Percentiles rank a stretch among this genome's conserved stretches.
phyloP scores from a whole-genome alignment of 2,888 invertebrate genomes.

The Himalopsyche japonica region DNA sequence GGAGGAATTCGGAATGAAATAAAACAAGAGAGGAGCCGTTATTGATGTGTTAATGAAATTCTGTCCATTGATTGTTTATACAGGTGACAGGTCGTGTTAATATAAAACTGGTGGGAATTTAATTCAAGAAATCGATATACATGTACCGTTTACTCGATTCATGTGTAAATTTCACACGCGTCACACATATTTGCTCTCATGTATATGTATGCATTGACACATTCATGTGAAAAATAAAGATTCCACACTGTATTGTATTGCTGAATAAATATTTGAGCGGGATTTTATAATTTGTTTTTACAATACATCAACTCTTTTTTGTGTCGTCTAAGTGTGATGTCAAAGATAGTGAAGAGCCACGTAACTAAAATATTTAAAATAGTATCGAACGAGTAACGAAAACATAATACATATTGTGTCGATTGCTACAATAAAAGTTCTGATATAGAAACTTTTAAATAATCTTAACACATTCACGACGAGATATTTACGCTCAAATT shows the following conservation, averaged over 20 bases:
- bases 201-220: background rate
- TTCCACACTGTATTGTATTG: background rate
- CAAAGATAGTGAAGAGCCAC: no score
- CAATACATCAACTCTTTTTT: background rate
- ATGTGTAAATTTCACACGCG: background rate
- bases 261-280: background rate
- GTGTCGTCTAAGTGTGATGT: background rate
- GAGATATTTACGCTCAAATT: no score
- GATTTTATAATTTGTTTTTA: background rate
- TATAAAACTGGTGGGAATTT: background rate
- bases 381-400: no score
- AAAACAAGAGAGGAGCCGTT: no score
- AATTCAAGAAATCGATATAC: background rate
- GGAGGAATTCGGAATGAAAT: background rate
- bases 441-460: no score
- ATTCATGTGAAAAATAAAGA: background rate
- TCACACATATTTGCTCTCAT: background rate
- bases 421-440: no score
- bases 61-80: background rate
- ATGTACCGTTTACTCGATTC: background rate
- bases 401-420: no score
- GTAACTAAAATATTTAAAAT: no score
- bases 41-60: no score
- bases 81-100: background rate
- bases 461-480: no score